phyloP scores from a whole-genome alignment of 1,140 invertebrate genomes.

The Orussus abietinus region DNA sequence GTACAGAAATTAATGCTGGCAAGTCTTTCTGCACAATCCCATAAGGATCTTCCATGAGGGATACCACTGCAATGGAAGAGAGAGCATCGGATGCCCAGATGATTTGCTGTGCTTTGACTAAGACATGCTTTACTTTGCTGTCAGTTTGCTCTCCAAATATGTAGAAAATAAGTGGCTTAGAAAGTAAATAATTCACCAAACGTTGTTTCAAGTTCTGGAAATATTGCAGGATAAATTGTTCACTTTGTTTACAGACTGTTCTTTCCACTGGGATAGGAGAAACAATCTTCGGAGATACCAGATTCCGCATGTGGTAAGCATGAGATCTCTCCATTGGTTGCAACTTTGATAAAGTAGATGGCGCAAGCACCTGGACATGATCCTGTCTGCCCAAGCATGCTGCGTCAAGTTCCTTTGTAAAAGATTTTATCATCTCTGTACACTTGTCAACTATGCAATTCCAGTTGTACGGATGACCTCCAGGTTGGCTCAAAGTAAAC shows the following conservation, averaged over 20 bases:
- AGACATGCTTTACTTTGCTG: conserved; percentile 60
- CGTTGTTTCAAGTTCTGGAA: conserved; percentile 33
- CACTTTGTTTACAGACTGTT: background rate
- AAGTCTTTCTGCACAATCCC: conserved; percentile 78
- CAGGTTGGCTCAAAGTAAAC: conserved; percentile 71
- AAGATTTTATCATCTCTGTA: conserved; percentile 59
- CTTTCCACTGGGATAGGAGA: background rate
- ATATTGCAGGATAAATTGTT: conserved; percentile 30
- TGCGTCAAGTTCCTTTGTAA: conserved; percentile 58
- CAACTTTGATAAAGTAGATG: background rate
- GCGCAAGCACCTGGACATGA: background rate
- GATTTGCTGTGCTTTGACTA: conserved; percentile 64
- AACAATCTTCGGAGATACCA: background rate
- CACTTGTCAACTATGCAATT: conserved; percentile 63
- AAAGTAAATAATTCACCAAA: conserved; percentile 37
- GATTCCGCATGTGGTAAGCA: conserved; percentile 39
- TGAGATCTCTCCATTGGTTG: conserved; percentile 29
- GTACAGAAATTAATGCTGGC: conserved; percentile 60
- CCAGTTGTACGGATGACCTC: conserved; percentile 77
- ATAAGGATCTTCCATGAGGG: conserved; percentile 71
- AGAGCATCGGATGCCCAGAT: conserved; percentile 69
- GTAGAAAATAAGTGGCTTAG: conserved; percentile 62
- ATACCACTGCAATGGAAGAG: conserved; percentile 62
- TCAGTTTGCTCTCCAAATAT: conserved; percentile 69
- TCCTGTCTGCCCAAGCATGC: conserved; percentile 36